These are phyloP conservation scores for Labeo rohita DNA, from an alignment of 2,113 vertebrate species.

Conservation along the genomic window DNA sequence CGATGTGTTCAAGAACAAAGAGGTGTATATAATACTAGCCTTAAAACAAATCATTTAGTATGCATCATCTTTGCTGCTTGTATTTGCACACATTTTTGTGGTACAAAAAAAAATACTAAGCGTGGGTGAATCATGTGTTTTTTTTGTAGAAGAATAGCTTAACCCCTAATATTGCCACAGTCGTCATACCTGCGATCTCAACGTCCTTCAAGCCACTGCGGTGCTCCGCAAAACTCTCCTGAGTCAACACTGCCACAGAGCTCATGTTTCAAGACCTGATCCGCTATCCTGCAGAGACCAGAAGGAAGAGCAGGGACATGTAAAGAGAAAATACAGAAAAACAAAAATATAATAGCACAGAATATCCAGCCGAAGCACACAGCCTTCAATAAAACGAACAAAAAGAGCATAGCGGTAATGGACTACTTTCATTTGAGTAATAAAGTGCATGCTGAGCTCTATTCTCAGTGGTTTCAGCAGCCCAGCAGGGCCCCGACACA, in stretches of 20 bases:
- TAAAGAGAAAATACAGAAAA: conserved; percentile 13
- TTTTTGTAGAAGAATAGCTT: not conserved
- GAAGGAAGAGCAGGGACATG: not conserved
- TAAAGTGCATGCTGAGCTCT: conserved; percentile 10
- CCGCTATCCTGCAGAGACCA: conserved; percentile 71
- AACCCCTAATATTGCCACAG: not conserved
- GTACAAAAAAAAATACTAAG: not conserved
- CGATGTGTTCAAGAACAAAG: no score
- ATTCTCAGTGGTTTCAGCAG: conserved; percentile 48
- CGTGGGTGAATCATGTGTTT: not conserved
- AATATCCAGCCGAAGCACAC: not conserved
- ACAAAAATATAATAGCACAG: not conserved
- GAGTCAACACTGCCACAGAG: conserved; percentile 81
- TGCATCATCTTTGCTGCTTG: not conserved
- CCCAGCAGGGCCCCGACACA: conserved; percentile 37
- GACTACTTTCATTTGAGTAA: not conserved
- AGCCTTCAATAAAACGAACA: not conserved
- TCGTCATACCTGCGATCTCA: conserved; percentile 71
- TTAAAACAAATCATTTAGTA: not conserved
- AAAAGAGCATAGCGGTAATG: not conserved
- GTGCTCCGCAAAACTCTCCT: conserved; percentile 82
- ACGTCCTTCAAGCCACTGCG: conserved; percentile 78
- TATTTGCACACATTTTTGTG: no score
- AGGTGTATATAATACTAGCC: not conserved
- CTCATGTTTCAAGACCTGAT: conserved; percentile 83